Base-by-base conservation (phyloP, 1,140 invertebrate species). In the Drosophila tsacasi region DNA sequence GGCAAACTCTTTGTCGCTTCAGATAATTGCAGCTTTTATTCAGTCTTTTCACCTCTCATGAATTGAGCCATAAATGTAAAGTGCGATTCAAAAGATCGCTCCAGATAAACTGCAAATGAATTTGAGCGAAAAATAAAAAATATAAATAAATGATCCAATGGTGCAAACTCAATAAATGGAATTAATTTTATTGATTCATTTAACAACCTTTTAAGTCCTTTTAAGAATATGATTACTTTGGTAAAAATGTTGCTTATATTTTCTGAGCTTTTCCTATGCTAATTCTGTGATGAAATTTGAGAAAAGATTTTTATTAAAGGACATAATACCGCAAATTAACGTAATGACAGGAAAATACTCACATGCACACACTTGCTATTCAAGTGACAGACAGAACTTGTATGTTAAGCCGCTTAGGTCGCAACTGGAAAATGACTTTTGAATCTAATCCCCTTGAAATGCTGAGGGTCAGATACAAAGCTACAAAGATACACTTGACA, bases 371-470 rank as follows among this genome's bases (percentile, higher is more conserved):
- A 15, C 25, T 42, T 52, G 30, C 19, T 10, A 49, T 55, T 67
- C 46, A 49, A 62, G 32, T 63, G 47, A 67, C 61, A 71, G 60
- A 63, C 69, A 83, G 62, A 19, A 37, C 42, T 73, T 65, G 50
- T 42, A 64, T 57, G 46, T 54, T 90, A 90, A 90, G 85, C 64
- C 50, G 85, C 74, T 89, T 90, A 89, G 84, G 66, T 79, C 60
- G 78, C 75, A 79, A 69, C 78, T 89, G 69, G 74, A 59, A 84
- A 90, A 81, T 84, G 85, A 85, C 78, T 89, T 81, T 89, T 55
- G 81, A 81, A 90, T 79, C 69, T 81, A 79, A 89, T 73, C 81
- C 68, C 77, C 55, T 90, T 84, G 54, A 58, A 55, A 65, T 23
- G 40, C 44, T 61, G 50, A 32, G 35, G 21, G 49, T 30, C 63